Conservation (phyloP, 2,888 invertebrate species). For the Limnephilus marmoratus region DNA sequence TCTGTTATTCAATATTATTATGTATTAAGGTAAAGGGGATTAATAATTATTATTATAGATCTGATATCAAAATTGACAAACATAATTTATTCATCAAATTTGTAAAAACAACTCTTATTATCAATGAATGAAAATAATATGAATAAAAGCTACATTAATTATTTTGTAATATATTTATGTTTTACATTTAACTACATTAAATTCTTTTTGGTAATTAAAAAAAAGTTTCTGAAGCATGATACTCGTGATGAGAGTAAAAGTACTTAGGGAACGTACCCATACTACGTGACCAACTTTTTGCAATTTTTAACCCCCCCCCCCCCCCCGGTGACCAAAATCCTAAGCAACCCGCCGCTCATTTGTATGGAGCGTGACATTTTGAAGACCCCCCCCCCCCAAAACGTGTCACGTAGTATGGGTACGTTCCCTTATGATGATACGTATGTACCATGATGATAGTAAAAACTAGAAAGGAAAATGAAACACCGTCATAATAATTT, state of each 20-base stretch:
- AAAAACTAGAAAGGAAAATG: not conserved
- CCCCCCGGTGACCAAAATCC: no score
- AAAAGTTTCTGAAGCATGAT: not conserved
- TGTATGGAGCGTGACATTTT: no score
- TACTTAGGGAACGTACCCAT: no score
- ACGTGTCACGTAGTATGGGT: no score
- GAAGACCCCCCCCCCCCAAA: no score
- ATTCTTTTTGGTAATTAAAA: not conserved
- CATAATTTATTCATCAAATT: not conserved
- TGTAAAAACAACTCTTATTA: not conserved
- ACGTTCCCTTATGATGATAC: no score
- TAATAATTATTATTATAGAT: not conserved
- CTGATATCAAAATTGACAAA: not conserved
- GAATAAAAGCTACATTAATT: not conserved
- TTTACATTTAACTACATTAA: not conserved
- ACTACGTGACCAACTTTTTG: no score
- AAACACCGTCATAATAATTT: constrained; percentile 37
- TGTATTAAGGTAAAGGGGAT: not conserved
- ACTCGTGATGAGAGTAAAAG: not conserved
- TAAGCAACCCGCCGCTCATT: no score
- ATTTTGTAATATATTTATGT: no score
- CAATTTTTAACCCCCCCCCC: no score
- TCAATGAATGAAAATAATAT: not conserved
- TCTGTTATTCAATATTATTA: not conserved
- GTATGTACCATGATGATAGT: not conserved